A percentile compares a stretch with the other conserved stretches of the same genome.
These are phyloP conservation scores for Catamblyrhynchus diadema DNA, from an alignment of 2,797 vertebrate species.

Conservation along the genomic window DNA sequence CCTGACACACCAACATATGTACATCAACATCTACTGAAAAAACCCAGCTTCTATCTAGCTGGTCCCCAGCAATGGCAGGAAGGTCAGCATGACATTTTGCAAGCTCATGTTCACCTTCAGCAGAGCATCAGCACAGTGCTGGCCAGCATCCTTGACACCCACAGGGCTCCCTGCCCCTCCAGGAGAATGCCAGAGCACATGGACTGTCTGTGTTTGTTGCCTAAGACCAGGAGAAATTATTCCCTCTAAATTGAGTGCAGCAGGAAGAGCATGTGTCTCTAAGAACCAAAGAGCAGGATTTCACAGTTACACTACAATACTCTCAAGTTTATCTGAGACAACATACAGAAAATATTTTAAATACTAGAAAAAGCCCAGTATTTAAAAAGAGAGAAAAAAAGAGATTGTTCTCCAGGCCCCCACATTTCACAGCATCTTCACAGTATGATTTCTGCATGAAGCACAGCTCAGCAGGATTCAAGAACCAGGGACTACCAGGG, in stretches of 20 bases:
- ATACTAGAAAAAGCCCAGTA: background rate
- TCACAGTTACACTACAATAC: background rate
- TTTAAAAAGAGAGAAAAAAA: background rate
- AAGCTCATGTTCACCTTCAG: background rate
- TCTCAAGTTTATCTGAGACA: background rate
- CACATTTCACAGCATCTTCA: background rate
- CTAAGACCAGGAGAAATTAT: background rate
- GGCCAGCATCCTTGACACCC: accelerated
- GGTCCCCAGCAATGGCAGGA: background rate
- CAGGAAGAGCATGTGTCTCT: background rate
- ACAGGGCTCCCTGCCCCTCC: background rate
- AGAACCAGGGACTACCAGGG: background rate
- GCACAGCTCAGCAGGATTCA: background rate
- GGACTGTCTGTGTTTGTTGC: background rate
- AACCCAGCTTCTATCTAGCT: background rate
- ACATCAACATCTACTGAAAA: background rate
- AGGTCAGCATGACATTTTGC: background rate
- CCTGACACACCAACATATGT: background rate
- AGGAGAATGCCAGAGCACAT: background rate
- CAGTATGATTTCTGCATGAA: background rate
- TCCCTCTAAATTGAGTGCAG: background rate
- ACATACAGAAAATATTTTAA: background rate
- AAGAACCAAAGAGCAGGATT: background rate
- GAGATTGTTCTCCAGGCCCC: background rate
- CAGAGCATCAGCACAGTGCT: background rate